Evolutionary conservation across 2,888 invertebrate species (phyloP).

Genomic region (Dryobota labecula): DNA sequence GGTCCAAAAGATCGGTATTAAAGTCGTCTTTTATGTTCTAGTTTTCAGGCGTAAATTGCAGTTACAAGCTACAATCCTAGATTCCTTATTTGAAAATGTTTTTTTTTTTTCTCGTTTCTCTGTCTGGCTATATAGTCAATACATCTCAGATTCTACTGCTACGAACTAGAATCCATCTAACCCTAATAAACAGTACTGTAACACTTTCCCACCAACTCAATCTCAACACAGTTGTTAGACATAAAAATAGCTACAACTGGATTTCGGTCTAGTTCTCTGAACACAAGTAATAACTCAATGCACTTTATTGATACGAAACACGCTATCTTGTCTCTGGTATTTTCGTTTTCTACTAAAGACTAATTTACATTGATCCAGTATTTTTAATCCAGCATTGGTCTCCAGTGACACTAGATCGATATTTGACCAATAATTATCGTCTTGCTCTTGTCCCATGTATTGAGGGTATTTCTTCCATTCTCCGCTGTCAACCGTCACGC

Average conservation of each 20-base stretch:
- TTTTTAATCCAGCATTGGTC: not conserved
- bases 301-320: constrained; percentile 57
- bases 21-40: too few relatives aligned
- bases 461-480: not conserved
- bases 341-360: constrained; percentile 1
- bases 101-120: not conserved
- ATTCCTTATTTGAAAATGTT: too few relatives aligned
- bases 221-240: constrained; percentile 28
- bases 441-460: not conserved
- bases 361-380: constrained; percentile 2
- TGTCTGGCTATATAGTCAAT: not conserved
- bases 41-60: too few relatives aligned
- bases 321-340: constrained; percentile 43
- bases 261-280: constrained; percentile 43
- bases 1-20: too few relatives aligned
- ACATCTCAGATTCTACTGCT: not conserved
- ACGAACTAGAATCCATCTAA: constrained; percentile 5
- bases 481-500: not conserved
- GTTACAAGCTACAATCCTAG: not conserved
- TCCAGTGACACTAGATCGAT: not conserved
- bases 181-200: not conserved
- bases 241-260: constrained; percentile 38
- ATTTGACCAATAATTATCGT: not conserved
- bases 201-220: constrained; percentile 18
- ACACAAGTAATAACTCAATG: constrained; percentile 39